Evolutionary conservation across 2,888 invertebrate species (phyloP).

Genomic region (Athalia rosae): DNA sequence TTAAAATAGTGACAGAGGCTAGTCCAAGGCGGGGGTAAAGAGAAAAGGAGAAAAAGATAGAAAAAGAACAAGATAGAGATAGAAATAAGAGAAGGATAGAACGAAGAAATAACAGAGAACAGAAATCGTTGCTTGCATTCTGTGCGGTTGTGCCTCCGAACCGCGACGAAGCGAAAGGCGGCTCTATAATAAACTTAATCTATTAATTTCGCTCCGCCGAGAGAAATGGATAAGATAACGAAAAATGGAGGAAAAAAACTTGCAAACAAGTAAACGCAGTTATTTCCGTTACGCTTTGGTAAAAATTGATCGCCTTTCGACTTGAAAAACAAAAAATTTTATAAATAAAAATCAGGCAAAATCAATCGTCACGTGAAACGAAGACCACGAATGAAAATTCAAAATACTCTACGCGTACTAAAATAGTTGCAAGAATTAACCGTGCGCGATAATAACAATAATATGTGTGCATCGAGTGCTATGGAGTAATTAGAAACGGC

Average conservation of each 20-base stretch:
- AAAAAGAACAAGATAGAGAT: background rate
- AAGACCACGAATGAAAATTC: no score
- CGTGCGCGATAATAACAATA: no score
- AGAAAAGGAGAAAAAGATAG: conserved; percentile 28
- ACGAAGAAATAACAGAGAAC: conserved; percentile 11
- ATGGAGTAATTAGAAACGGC: background rate
- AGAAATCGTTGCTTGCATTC: conserved; percentile 21
- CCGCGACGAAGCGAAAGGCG: background rate
- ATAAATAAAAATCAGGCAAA: no score
- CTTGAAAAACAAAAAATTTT: no score
- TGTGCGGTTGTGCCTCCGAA: background rate
- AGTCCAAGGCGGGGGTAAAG: background rate
- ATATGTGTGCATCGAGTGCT: no score
- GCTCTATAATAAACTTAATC: background rate
- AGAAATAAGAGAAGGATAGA: background rate
- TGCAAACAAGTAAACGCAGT: no score
- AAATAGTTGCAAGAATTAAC: no score
- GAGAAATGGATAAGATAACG: background rate
- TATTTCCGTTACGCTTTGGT: no score
- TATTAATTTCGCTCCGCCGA: no score
- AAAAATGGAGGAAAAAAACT: background rate
- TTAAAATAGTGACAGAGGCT: conserved; percentile 45
- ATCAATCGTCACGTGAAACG: no score
- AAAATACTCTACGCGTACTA: no score
- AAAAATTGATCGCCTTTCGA: no score